phyloP scores from a whole-genome alignment of 2,113 vertebrate species.

The Panthera leo region DNA sequence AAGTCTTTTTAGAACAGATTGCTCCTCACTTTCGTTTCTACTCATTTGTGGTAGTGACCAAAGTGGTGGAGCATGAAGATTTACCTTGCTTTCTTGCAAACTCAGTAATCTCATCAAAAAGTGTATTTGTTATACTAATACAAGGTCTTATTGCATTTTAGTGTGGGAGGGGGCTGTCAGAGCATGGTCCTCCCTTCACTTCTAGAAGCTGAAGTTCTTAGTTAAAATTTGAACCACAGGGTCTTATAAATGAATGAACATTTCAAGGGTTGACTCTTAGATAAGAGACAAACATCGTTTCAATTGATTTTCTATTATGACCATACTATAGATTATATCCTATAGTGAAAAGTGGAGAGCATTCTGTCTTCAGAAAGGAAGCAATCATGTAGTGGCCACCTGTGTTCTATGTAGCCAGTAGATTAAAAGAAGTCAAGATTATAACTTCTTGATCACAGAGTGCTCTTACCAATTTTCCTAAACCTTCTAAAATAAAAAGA shows the following conservation, averaged over 20 bases:
- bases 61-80: neutral
- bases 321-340: neutral
- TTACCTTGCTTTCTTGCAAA: neutral
- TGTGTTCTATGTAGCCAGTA: neutral
- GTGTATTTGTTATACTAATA: neutral
- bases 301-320: conserved; percentile 1
- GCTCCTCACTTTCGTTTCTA: neutral
- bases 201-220: neutral
- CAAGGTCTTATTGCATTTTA: neutral
- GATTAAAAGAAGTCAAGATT: neutral
- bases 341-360: neutral
- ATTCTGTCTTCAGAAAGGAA: neutral
- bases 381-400: neutral
- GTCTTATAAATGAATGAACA: neutral
- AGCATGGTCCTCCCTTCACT: neutral
- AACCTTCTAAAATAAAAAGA: conserved; percentile 14
- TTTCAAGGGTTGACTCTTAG: conserved; percentile 27
- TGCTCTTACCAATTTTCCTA: neutral
- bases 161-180: neutral
- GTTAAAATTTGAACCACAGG: neutral
- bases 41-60: neutral
- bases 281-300: neutral
- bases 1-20: neutral
- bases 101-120: neutral
- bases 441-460: neutral